A percentile compares a stretch with the other conserved stretches of the same genome.
phyloP scores from a whole-genome alignment of 2,888 invertebrate species.

The Andrena praecox region DNA sequence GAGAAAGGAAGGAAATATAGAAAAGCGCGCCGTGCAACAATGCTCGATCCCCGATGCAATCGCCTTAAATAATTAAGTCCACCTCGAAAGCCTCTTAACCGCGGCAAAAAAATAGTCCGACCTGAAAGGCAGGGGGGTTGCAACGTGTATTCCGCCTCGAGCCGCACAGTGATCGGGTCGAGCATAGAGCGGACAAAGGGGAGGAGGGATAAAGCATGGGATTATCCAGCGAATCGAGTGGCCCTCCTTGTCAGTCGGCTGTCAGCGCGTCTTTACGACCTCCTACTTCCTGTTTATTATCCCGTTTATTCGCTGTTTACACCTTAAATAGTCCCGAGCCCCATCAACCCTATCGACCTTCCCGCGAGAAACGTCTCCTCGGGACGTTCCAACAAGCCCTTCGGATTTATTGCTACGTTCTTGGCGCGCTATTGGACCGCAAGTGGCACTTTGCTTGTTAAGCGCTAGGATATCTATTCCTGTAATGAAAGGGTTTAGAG shows the following conservation, averaged over 20 bases:
- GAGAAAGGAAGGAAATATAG: background rate
- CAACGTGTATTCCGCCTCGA: background rate
- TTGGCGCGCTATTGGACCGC: background rate
- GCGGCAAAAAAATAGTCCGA: constrained; percentile 53
- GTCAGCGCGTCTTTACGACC: constrained; percentile 56
- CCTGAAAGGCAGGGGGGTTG: constrained; percentile 15
- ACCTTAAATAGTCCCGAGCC: constrained; percentile 25
- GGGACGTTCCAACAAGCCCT: constrained; percentile 1
- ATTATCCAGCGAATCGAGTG: constrained; percentile 54
- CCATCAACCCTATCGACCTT: constrained; percentile 24
- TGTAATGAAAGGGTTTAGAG: too few species aligned
- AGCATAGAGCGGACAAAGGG: constrained; percentile 11
- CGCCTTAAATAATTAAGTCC: constrained; percentile 51
- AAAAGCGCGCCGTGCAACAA: constrained; percentile 4
- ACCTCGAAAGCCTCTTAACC: constrained; percentile 29
- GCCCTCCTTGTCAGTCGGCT: constrained; percentile 38
- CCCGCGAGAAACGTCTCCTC: background rate
- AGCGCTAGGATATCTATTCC: background rate
- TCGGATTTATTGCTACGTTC: constrained; percentile 14
- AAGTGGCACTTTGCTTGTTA: background rate
- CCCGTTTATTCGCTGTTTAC: constrained; percentile 41
- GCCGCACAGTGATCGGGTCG: constrained; percentile 16
- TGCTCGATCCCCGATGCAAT: constrained; percentile 15
- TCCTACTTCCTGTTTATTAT: constrained; percentile 54
- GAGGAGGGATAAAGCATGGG: constrained; percentile 25